Percentiles rank a stretch among this genome's conserved stretches.
These are phyloP conservation scores for Gambusia affinis DNA, from an alignment of 2,113 vertebrate genomes.

Conservation along the genomic window DNA sequence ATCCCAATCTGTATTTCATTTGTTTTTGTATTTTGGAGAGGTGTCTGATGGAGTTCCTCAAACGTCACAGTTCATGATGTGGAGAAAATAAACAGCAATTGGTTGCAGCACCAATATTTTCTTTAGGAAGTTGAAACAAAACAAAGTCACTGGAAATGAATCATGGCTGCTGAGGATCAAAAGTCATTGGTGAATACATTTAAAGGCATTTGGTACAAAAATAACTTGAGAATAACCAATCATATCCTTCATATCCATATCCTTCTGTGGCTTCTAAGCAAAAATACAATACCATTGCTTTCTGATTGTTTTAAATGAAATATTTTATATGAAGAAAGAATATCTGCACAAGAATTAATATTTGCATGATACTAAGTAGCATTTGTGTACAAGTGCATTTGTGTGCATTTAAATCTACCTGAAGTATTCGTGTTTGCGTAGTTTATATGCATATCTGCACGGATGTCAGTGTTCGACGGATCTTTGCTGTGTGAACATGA, in stretches of 20 bases:
- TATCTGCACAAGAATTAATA: constrained; percentile 54
- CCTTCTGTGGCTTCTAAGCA: constrained; percentile 32
- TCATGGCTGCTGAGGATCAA: constrained; percentile 57
- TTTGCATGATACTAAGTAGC: constrained; percentile 61
- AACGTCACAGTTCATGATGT: constrained; percentile 35
- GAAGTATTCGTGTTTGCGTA: constrained; percentile 44
- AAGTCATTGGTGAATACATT: constrained; percentile 43
- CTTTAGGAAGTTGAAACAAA: constrained; percentile 62
- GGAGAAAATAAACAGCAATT: constrained; percentile 53
- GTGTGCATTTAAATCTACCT: constrained; percentile 25
- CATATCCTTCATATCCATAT: constrained; percentile 11
- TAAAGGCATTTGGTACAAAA: constrained; percentile 32
- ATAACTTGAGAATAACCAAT: constrained; percentile 33
- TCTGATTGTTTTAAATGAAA: constrained; percentile 47
- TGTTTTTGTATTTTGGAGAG: constrained; percentile 50
- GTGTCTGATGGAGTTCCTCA: constrained; percentile 55
- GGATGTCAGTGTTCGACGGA: constrained; percentile 37
- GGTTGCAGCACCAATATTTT: constrained; percentile 61
- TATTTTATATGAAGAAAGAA: constrained; percentile 37
- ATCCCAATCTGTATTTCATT: constrained; percentile 53
- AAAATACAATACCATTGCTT: constrained; percentile 30
- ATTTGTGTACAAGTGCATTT: constrained; percentile 35
- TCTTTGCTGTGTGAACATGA: constrained; percentile 47
- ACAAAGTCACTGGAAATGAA: constrained; percentile 80
- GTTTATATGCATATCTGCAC: constrained; percentile 59